phyloP scores from a whole-genome alignment of 2,113 vertebrate species.

The Salvelinus fontinalis region DNA sequence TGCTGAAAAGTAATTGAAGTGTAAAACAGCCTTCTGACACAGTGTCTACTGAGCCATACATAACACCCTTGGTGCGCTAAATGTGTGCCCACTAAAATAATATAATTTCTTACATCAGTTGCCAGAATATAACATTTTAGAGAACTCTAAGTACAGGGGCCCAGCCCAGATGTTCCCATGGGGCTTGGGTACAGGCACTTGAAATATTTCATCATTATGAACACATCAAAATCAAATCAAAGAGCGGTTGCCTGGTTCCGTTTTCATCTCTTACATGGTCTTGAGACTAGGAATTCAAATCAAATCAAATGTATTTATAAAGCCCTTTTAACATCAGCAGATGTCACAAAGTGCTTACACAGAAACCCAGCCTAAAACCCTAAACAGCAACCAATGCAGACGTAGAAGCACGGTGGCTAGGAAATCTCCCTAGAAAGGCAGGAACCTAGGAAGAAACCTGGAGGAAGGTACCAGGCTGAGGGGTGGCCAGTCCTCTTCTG shows the following conservation, averaged over 20 bases:
- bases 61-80: conserved; percentile 20
- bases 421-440: no score
- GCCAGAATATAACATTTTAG: conserved; percentile 17
- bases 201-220: conserved; percentile 23
- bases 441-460: no score
- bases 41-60: background rate
- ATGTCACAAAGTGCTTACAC: no score
- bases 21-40: conserved; percentile 26
- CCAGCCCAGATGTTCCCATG: background rate
- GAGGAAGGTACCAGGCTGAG: no score
- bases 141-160: background rate
- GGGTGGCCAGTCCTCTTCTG: no score
- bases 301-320: no score
- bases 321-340: no score
- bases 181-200: background rate
- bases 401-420: no score
- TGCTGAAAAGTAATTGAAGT: conserved; percentile 41
- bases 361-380: no score
- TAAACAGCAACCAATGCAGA: no score
- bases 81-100: conserved; percentile 18
- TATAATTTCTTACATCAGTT: conserved; percentile 2
- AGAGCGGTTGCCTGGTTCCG: background rate
- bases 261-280: background rate
- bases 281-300: no score
- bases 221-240: background rate